Evolutionary conservation across 2,888 invertebrate species (phyloP), one percentile per base, ranked within the genome.

Genomic region (Gymnocheta viridis): DNA sequence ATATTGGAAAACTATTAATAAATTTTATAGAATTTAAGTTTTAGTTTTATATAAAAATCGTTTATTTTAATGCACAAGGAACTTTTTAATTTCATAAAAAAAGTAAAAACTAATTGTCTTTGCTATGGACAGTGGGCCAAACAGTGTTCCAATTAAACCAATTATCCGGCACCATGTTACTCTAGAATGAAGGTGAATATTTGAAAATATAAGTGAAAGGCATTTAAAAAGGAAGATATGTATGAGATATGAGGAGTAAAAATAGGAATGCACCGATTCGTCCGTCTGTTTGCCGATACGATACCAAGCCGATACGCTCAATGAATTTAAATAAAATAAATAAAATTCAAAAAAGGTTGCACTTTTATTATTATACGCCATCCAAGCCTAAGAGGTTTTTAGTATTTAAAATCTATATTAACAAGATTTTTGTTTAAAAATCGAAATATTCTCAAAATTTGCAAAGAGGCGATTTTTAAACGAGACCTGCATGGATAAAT

Each of bases 91-190:
- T 54, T 17, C 22, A 27, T 32, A 14, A 32, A 62, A 17, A 56
- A 19, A 47, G 7, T 58, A 14, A 60, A 35, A 51, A 32, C 77
- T 74, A 86, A 51, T 80, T 73, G 5, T 73, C 47, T 86, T 87
- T 87, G 54, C 73, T 80, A 67, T 80, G 84, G 70, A 80, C 85
- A 79, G 81, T 76, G 86, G 89, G 88, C 91, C 89, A 89, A 87
- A 89, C 91, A 86, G 91, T 89, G 73, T 89, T 88, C 88, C 90
- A 90, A 90, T 89, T 88, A 87, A 91, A 91, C 88, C 89, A 91
- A 87, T 86, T 89, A 87, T 88, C 87, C 86, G 91, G 91, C 67
- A 89, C 82, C 84, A 87, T 87, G 86, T 87, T 86, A 87, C 87
- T 87, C 91, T 91, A 91, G 86, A 91, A 91, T 88, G 87, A 88